Evolutionary conservation across 2,113 vertebrate species (phyloP), one percentile per base, ranked within the genome.

Genomic region (Panthera uncia): DNA sequence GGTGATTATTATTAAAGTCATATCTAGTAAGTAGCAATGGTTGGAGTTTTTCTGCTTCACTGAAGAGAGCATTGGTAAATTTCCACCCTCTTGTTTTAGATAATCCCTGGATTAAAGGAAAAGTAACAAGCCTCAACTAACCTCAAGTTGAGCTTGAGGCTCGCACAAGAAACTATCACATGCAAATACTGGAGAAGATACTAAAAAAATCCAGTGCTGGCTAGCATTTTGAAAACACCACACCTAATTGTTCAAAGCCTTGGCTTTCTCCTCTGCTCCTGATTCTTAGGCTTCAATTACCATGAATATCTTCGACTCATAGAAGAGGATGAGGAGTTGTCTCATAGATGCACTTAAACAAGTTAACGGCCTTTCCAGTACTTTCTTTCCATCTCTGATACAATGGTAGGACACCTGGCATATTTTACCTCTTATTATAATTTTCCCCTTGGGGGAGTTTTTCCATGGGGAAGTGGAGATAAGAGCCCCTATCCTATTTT

Each of bases 151-250:
- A 92, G 31, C 21, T 89, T 92, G 41, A 92, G 52, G 10, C 33
- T 61, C 52, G 41, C 27, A 92, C 33, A 91, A 95, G 52, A 97
- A 95, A 87, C 48, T 81, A 78, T 31, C 71, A 15, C 7, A 9
- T 36, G n/a, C 33, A 92, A 94, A 82, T 71, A 57, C 4, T 86
- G 83, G 29, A 89, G 38, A 87, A 21, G 69, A n/a, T 50, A 63
- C 25, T 84, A 33, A 74, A 50, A 81, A 95, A 92, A 69, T 57
- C 68, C 7, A 93, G 15, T 71, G 79, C 45, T 57, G 31, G 86
- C 33, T 89, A 78, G 15, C 50, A 89, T 71, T 94, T 84, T 92
- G 65, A 95, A 97, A 96, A 95, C n/a, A 84, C 52, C 65, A 82
- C 5, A 71, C 33, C 36, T 48, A 85, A 66, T 4, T 94, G 13